A percentile compares a stretch with the other conserved stretches of the same genome.
Conservation (phyloP, 2,113 vertebrate genomes). For the Leptocoma aspasia region DNA sequence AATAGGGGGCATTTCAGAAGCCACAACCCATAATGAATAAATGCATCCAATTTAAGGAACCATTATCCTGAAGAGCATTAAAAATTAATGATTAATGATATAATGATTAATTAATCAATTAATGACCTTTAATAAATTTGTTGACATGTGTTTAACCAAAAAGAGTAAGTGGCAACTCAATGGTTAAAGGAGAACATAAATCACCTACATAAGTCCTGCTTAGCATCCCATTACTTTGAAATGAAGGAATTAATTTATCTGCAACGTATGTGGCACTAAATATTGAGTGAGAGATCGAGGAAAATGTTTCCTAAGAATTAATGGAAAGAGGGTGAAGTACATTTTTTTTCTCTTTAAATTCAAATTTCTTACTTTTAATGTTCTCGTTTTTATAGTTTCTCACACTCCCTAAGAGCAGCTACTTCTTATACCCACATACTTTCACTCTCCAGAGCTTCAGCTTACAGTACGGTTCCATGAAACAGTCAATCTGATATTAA, state of each 20-base stretch:
- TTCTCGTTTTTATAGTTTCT: not conserved
- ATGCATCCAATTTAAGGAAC: not conserved
- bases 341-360: not conserved
- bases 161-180: not conserved
- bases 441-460: not conserved
- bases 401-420: not conserved
- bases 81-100: not conserved
- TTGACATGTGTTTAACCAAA: not conserved
- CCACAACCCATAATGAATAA: not conserved
- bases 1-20: not conserved
- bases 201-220: not conserved
- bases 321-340: not conserved
- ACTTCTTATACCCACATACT: not conserved
- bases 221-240: not conserved
- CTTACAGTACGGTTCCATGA: not conserved
- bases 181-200: not conserved
- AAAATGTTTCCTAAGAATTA: not conserved
- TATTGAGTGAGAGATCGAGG: not conserved
- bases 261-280: not conserved
- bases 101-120: not conserved
- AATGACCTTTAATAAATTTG: not conserved
- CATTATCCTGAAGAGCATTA: not conserved
- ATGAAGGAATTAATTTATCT: not conserved
- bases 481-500: not conserved
- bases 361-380: not conserved